Base-by-base conservation (phyloP, 2,888 invertebrate genomes). In the Cremastinae sp. region DNA sequence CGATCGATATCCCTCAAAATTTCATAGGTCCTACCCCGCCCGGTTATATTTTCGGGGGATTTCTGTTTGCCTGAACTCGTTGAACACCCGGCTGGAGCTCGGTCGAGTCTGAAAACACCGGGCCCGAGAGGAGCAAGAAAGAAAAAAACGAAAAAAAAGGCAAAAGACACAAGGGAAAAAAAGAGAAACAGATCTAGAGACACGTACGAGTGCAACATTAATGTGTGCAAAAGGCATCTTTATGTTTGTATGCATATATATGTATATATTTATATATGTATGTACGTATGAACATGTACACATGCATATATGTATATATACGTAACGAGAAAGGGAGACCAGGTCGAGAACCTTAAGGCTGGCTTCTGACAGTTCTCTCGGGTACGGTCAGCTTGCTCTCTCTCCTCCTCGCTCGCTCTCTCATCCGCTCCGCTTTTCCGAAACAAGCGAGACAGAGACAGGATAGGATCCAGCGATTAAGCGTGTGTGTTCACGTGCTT, bases 401-500 rank as follows among this genome's bases (percentile, higher is more conserved):
- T 20, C 53, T 70, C 61, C 61, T 53, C 61, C 61, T 51, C 53
- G 59, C 53, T 70, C 53, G 28, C 22, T 22, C 53, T 28, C 45
- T 43, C 53, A 61, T 70, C 61, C 61, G 70, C 70, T 70, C 61
- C 53, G 70, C 53, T 70, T 61, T 43, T 39, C 41, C 53, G 43
- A 41, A 70, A 43, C 43, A 61, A 61, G 43, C 53, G 61, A 28
- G 37, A 70, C 41, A 43, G 53, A 22, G 70, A 69, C 9, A 18
- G 43, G 14, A 8, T n/a, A 28, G 51, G 12, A 51, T 47, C 39
- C 12, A 65, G 55, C 35, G 20, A 68, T 16, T 37, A 56, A 71
- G 58, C 58, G 58, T 59, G 72, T 74, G 69, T 78, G 58, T 76
- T 66, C 78, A 78, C 75, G 72, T 76, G 78, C 78, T 68, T 72